Base-by-base conservation (phyloP, 2,113 vertebrate species). In the Acrocephalus arundinaceus region DNA sequence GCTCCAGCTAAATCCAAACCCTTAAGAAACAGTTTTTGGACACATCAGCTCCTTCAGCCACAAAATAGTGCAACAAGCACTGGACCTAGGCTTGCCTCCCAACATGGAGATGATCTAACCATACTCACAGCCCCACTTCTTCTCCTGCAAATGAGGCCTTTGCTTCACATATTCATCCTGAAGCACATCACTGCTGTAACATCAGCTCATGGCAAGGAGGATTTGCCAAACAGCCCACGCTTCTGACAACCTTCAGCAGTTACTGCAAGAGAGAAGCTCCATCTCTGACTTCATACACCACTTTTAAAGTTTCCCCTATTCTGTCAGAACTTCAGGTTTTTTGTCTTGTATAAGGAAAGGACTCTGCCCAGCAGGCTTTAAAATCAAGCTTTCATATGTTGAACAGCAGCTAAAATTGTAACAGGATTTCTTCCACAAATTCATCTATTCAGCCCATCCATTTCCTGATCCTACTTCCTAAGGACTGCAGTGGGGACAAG, bases 391-490 rank as follows among this genome's bases (percentile, higher is more conserved):
- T 85, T 68, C 6, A 2, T 52, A 75, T 3, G 3, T 0, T 58
- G 41, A 76, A 65, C 17, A 76, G 74, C 41, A 43, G 74, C 89
- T 96, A 85, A 89, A 97, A 89, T 35, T 2, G 31, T 35, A 71
- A 15, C 21, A 70, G 7, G 24, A 86, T 41, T 92, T 93, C 48
- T 95, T 90, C 72, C 68, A 93, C 37, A 65, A 88, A 71, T 78
- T 78, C 65, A 90, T 72, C 80, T 63, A 49, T 71, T 88, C 55
- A 89, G 23, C 41, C 66, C 28, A n/a, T 94, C 78, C 57, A 84
- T 81, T 93, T 97, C 93, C 92, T 89, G 72, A 92, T n/a, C 63
- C n/a, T 73, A 1, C 75, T 90, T 88, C 79, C 75, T 41, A 71
- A 76, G 54, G 45, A 62, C 30, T 54, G 52, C 41, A 86, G n/a